Conservation (phyloP, 2,113 vertebrate species). For the Hyperoodon ampullatus region DNA sequence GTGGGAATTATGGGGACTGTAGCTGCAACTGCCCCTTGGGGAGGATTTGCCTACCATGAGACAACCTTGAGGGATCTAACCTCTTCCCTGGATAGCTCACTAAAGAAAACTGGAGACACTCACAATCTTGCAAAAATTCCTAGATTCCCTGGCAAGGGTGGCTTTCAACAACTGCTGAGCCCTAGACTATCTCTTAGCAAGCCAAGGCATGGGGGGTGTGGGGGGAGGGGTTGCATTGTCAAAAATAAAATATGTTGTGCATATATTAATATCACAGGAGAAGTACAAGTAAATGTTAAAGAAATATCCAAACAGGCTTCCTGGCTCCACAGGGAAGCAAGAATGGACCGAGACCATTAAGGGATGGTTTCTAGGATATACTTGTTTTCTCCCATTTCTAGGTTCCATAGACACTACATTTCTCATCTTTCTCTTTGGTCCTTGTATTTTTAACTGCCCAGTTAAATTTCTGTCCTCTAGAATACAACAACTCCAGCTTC, state of each 20-base stretch:
- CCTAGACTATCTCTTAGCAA: not conserved
- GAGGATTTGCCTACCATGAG: not conserved
- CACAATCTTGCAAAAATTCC: not conserved
- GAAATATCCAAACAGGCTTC: not conserved
- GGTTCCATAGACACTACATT: not conserved
- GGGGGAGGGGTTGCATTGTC: not conserved
- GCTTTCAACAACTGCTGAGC: not conserved
- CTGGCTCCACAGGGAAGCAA: not conserved
- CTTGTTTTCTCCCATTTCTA: not conserved
- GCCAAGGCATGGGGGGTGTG: not conserved
- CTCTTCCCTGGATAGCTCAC: not conserved
- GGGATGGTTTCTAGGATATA: not conserved
- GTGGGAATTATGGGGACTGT: fast-evolving
- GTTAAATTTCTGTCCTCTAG: not conserved
- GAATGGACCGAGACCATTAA: not conserved
- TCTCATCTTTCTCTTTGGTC: not conserved
- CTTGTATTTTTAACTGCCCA: not conserved
- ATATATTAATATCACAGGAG: not conserved
- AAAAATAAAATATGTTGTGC: not conserved
- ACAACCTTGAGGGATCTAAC: not conserved
- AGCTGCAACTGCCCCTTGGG: not conserved
- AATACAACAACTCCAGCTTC: not conserved
- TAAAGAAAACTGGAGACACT: not conserved
- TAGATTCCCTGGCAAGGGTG: not conserved
- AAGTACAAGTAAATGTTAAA: not conserved